Percentiles rank a stretch among this genome's conserved stretches.
phyloP scores from a whole-genome alignment of 2,113 vertebrate species.

The Leptosomus discolor region DNA sequence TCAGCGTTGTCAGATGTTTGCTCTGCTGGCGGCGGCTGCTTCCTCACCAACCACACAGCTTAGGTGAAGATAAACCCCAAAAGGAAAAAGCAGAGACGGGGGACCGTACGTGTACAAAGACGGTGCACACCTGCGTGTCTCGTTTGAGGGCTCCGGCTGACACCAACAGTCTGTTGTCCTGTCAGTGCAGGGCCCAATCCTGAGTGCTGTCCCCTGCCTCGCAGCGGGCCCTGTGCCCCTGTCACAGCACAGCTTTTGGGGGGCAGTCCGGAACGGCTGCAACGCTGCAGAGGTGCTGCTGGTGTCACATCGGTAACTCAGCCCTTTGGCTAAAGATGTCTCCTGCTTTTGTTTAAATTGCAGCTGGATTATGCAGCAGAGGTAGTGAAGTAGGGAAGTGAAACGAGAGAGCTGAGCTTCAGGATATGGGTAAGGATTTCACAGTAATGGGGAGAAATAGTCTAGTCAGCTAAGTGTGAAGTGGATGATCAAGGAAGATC shows the following conservation, averaged over 20 bases:
- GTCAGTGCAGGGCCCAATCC: neutral
- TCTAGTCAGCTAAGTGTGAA: neutral
- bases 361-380: neutral
- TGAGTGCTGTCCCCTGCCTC: rapidly evolving
- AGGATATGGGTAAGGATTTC: neutral
- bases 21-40: rapidly evolving
- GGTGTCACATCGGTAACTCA: rapidly evolving
- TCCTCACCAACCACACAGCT: rapidly evolving
- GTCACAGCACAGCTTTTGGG: rapidly evolving
- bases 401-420: neutral
- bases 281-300: rapidly evolving
- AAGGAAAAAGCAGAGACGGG: neutral
- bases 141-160: rapidly evolving
- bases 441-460: neutral
- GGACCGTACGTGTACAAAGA: rapidly evolving
- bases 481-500: neutral
- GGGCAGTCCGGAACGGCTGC: rapidly evolving
- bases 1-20: neutral
- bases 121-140: rapidly evolving
- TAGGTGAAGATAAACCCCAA: too few relatives aligned
- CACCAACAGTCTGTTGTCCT: rapidly evolving
- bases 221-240: rapidly evolving
- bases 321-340: neutral
- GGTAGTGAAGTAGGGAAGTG: neutral
- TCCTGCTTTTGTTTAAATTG: neutral